Percentiles rank a stretch among this genome's conserved stretches.
phyloP scores from a whole-genome alignment of 2,888 invertebrate species.

The Hydrotaea cyrtoneurina region DNA sequence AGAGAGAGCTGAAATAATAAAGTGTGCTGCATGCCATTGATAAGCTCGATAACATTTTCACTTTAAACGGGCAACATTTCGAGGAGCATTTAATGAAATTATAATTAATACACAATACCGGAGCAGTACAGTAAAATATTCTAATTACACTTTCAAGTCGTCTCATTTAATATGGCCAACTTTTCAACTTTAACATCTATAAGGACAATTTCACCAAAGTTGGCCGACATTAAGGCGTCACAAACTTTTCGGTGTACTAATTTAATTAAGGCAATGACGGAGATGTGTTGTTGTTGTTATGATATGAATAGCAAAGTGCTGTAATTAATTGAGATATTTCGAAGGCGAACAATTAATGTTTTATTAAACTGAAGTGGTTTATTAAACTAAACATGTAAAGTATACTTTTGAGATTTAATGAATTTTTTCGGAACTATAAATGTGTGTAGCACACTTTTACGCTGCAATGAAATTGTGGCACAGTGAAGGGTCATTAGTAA shows the following conservation, averaged over 20 bases:
- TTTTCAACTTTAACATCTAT: not conserved
- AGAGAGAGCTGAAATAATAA: not conserved
- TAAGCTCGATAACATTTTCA: not conserved
- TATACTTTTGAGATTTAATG: not conserved
- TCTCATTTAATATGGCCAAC: not conserved
- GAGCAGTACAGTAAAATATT: too few relatives aligned
- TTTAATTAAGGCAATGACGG: not conserved
- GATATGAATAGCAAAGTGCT: not conserved
- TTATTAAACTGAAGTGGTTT: too few relatives aligned
- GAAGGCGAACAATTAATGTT: too few relatives aligned
- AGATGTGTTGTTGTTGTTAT: too few relatives aligned
- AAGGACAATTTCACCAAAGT: not conserved
- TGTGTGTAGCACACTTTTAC: not conserved
- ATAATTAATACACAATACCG: too few relatives aligned
- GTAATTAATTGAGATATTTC: not conserved
- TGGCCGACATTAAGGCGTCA: not conserved
- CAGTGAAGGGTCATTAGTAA: too few relatives aligned
- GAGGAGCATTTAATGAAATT: too few relatives aligned
- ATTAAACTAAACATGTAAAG: not conserved
- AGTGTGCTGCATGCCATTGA: not conserved
- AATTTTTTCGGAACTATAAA: not conserved
- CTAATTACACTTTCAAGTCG: too few relatives aligned
- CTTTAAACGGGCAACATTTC: not conserved
- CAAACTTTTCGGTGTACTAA: slow-evolving; percentile 1
- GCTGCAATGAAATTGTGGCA: not conserved